Evolutionary conservation across 1,140 invertebrate genomes (phyloP), one percentile per base, ranked within the genome.

Genomic region (Medauroidea extradentata): DNA sequence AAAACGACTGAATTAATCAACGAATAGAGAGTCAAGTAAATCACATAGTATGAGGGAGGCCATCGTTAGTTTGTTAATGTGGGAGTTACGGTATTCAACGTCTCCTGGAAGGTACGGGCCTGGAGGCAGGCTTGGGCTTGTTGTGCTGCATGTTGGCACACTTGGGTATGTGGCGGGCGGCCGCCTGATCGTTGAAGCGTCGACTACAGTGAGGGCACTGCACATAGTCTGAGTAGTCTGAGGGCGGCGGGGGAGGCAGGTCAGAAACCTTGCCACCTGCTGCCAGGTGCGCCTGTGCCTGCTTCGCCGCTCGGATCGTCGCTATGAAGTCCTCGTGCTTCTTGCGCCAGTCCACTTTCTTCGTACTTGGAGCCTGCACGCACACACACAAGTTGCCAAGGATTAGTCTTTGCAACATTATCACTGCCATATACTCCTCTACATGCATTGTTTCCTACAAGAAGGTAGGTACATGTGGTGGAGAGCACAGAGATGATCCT

Each of bases 261-360:
- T 95, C 92, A 43, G 84, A 85, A 7, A 94, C 68, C 68, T 92
- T 93, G 57, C 90, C 93, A 52, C 94, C 95, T 18, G 85, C 85
- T 1, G 89, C 90, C 58, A 97, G 74, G 71, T 94, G 85, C 1
- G 84, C 83, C 68, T 93, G 86, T n/a, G 91, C 87, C 69, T 87
- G 80, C 71, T 96, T 96, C 0, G 96, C 95, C 1, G 92, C 89
- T 18, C 92, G 81, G 57, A 98, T 93, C 0, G 92, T 84, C 57
- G 84, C 77, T 50, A 98, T 93, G 72, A 98, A 97, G 64, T 93
- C 90, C 70, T 96, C 91, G 74, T 96, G 94, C 69, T 96, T 91
- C 70, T 87, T 83, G 9, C 94, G 81, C 95, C 95, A 98, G 74
- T 91, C 88, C 53, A 76, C 83, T 68, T 88, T 89, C 64, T 84